Conservation (phyloP, 1,140 invertebrate genomes). For the Halesus radiatus region DNA sequence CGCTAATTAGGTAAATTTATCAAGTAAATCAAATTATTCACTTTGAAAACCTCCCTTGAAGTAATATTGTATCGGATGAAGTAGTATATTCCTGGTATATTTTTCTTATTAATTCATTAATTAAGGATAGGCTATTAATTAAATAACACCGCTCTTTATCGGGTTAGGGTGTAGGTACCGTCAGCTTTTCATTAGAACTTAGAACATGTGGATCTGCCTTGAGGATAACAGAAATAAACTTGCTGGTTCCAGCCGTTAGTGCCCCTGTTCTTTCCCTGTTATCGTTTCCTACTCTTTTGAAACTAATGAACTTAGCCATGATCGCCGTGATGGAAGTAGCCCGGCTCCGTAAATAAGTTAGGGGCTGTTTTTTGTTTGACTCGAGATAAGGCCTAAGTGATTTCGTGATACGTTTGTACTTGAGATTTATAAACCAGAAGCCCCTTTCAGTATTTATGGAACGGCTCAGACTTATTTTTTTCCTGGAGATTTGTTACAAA, state of each 20-base stretch:
- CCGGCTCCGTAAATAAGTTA: not conserved
- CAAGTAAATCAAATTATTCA: too few relatives aligned
- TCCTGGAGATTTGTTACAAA: too few relatives aligned
- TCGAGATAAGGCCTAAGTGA: conserved; percentile 17
- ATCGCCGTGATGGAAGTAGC: conserved; percentile 19
- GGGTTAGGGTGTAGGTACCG: too few relatives aligned
- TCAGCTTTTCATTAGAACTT: not conserved
- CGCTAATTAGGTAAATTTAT: too few relatives aligned
- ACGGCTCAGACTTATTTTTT: too few relatives aligned
- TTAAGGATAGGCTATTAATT: too few relatives aligned
- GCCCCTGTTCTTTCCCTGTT: conserved; percentile 12
- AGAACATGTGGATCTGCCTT: not conserved
- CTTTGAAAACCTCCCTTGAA: too few relatives aligned
- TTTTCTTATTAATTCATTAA: not conserved
- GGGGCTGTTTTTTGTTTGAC: conserved; percentile 25
- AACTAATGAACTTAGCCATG: conserved; percentile 32
- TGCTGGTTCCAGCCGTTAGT: conserved; percentile 16
- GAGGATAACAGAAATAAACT: conserved; percentile 35
- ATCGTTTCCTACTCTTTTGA: conserved; percentile 16
- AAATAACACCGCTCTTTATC: too few relatives aligned
- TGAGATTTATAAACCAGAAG: not conserved
- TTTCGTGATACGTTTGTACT: conserved; percentile 7
- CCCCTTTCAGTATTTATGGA: not conserved
- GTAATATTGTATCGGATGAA: too few relatives aligned
- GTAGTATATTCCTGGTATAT: not conserved